Evolutionary conservation across 2,888 invertebrate genomes (phyloP), one percentile per base, ranked within the genome.

Genomic region (Acrobasis suavella): DNA sequence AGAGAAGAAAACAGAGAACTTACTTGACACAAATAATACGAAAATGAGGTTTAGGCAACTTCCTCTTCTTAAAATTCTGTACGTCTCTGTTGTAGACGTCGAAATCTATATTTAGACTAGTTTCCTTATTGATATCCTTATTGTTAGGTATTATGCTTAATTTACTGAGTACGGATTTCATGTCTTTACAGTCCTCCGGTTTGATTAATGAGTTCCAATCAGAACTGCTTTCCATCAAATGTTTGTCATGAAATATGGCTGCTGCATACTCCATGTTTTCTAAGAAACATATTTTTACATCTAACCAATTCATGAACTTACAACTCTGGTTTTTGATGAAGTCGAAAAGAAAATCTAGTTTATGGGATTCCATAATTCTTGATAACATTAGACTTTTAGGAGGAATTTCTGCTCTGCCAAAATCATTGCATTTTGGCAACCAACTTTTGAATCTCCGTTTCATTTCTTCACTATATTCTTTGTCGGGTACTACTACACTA

Each of bases 81-180:
- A 89, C 83, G 74, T 91, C 81, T 66, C 87, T 87, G 60, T 87
- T 85, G 65, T 89, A 93, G 9, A 92, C 89, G 75, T 93, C 92
- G 65, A 87, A 93, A 73, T 86, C 75, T 50, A 92, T 71, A 14
- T 58, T 70, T 0, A 92, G 70, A 63, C 65, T 73, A 58, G 76
- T 72, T 63, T 81, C 76, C 14, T 67, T 62, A 3, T 65, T 60
- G 8, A 73, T 51, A 12, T 69, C 72, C 61, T 77, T 79, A 62
- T 78, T 75, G 17, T 71, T 75, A 62, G 76, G 69, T 60, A 92
- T 85, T 17, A 92, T 83, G 60, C 83, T 83, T 46, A 93, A 67
- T 64, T 88, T 86, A 12, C 84, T 75, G 37, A 91, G 68, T 0
- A 89, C 78, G 8, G 81, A 69, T 2, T 68, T 67, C 69, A 82